Base-by-base conservation (phyloP, 2,797 vertebrate species). In the Pangasius sanitwongsei region DNA sequence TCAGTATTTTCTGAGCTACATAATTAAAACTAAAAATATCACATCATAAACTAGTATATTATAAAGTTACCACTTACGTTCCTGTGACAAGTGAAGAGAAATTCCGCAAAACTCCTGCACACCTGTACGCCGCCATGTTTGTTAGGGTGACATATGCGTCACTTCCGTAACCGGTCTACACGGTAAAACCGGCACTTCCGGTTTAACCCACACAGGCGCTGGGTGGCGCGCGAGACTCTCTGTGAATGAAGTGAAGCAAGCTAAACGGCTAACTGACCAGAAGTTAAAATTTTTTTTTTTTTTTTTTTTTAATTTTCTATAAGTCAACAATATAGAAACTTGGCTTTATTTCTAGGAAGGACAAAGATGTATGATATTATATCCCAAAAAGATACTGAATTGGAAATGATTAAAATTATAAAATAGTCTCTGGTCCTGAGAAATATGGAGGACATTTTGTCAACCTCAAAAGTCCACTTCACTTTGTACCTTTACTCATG, bases 91-190 rank as follows among this genome's bases (percentile, higher is more conserved):
- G 88, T 2, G 93, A 88, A 41, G 92, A 92, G 55, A 94, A 20
- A 41, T 89, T 75, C 77, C 95, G 80, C 89, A 95, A 90, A 84
- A 92, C 91, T 69, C 92, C 89, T 70, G 95, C 53, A 75, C 93
- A 89, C 44, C 91, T 88, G 93, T 91, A 94, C 11, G 94, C 91
- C 91, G 96, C 96, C 96, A 97, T 97, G 91, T 91, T 96, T 94
- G 92, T 96, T 41, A 77, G 88, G 61, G 61, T 34, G 9, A 6
- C 20, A 7, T 16, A 18, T 13, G 41, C 87, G 87, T 59, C 83
- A 86, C 55, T 55, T 69, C 37, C 70, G 48, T 16, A 1, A 44
- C 6, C 67, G 4, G 1, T 3, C 11, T 13, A 2, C 4, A 9
- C 6, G n/a, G 3, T 0, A 9, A 65, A 85, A 11, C 4, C 0